Percentiles rank a stretch among this genome's conserved stretches.
These are phyloP conservation scores for Tamandua tetradactyla DNA, from an alignment of 2,797 vertebrate species.

Conservation along the genomic window DNA sequence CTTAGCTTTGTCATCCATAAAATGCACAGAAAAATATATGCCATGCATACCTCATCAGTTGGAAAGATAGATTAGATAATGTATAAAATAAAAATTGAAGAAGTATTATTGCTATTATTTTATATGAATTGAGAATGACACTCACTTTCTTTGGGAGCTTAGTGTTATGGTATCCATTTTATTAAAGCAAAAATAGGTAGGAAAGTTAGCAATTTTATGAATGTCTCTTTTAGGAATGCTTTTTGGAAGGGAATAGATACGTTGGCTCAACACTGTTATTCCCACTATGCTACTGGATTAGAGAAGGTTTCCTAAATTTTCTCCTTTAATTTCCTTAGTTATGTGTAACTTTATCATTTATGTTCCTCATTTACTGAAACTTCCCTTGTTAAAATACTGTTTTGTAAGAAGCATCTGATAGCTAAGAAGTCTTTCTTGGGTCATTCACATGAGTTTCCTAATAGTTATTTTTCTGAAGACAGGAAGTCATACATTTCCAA, in stretches of 20 bases:
- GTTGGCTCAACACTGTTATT: neutral
- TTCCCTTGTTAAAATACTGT: slow-evolving; percentile 18
- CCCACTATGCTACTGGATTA: neutral
- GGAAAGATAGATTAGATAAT: neutral
- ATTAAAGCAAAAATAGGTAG: neutral
- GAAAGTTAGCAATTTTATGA: neutral
- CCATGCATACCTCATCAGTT: neutral
- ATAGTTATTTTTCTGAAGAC: slow-evolving; percentile 33
- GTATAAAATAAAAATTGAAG: neutral
- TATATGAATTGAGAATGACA: slow-evolving; percentile 28
- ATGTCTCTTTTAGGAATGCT: neutral
- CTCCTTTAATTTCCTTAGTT: slow-evolving; percentile 34
- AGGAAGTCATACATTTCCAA: slow-evolving; percentile 42
- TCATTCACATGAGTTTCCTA: slow-evolving; percentile 38
- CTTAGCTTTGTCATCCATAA: slow-evolving; percentile 13
- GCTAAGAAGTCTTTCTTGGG: neutral
- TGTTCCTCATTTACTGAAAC: slow-evolving; percentile 15
- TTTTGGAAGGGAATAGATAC: neutral
- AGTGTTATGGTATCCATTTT: neutral
- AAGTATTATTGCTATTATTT: neutral
- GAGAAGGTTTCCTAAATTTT: neutral
- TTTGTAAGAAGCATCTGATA: neutral
- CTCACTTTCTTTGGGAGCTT: neutral
- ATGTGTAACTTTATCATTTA: slow-evolving; percentile 25
- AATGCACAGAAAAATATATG: neutral